Base-by-base conservation (phyloP, 2,888 invertebrate genomes). In the Glyphotaelius pellucidus region DNA sequence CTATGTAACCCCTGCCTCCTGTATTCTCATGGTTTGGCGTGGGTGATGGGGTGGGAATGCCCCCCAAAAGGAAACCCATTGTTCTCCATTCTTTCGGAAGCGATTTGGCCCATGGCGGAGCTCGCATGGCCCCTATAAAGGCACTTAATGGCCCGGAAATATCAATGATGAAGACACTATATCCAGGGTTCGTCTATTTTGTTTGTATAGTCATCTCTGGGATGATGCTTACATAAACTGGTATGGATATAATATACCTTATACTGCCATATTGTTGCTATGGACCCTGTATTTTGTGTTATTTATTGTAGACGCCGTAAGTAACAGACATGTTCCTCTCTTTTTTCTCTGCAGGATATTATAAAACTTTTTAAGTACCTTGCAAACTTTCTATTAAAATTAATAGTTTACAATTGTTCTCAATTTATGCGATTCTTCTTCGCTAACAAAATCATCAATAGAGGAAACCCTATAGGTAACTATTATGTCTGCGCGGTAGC, bases 101-200 rank as follows among this genome's bases (percentile, higher is more conserved):
- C 93, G 92, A 91, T 92, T 92, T 89, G 89, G 92, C 88, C 92
- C 93, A 92, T 91, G 92, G 91, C 93, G 88, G 90, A 88, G 88
- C 92, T 91, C 92, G 93, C 91, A 91, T 93, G 93, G 90, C 85
- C 89, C 83, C 92, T 93, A 92, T 93, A 93, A 93, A 93, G 91
- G 92, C 93, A 91, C 80, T 91, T 93, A 93, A 93, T 93, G 93
- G 93, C 52, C 91, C 92, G 93, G 93, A 93, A 93, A 93, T 92
- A 93, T 93, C 93, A 93, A 93, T 92, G 93, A 93, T 93, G 92
- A 93, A 93, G 93, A 93, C 93, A 92, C 93, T 93, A 93, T 93
- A 92, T 90, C 90, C 91, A 87, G 93, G 92, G 91, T 91, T 85
- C 92, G 93, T 92, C 93, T 93, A 93, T 93, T 93, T 93, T 93